Evolutionary conservation across 2,113 vertebrate genomes (phyloP).

Genomic region (Ciconia boyciana): DNA sequence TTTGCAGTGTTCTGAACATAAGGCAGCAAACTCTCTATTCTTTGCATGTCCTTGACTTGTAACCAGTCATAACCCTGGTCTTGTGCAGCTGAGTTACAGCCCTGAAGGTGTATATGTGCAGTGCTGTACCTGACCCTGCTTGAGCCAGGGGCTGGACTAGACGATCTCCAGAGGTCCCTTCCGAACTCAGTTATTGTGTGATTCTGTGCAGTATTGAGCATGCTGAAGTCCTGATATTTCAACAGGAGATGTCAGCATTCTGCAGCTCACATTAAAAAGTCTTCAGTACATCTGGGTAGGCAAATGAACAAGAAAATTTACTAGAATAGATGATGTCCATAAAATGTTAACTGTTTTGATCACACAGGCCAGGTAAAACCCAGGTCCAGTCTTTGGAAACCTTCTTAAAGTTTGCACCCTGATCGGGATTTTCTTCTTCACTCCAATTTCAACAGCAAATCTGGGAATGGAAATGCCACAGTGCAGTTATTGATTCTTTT

Average conservation of each 20-base stretch:
- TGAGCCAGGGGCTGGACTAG: neutral
- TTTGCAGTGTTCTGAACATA: neutral
- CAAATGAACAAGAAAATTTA: neutral
- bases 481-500: neutral
- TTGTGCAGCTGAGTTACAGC: neutral
- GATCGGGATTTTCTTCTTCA: neutral
- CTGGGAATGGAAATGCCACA: neutral
- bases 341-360: neutral
- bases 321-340: neutral
- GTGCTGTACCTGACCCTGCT: neutral
- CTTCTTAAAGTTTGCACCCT: neutral
- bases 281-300: neutral
- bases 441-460: neutral
- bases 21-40: neutral
- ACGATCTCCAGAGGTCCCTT: neutral
- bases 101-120: neutral
- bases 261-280: neutral
- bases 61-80: neutral
- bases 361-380: neutral
- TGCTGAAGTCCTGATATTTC: conserved; percentile 13
- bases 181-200: neutral
- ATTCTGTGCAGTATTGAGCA: neutral
- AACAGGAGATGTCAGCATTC: conserved; percentile 42
- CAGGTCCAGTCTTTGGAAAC: neutral
- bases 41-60: neutral